Evolutionary conservation across 2,113 vertebrate genomes (phyloP).

Genomic region (Leptodactylus fuscus): DNA sequence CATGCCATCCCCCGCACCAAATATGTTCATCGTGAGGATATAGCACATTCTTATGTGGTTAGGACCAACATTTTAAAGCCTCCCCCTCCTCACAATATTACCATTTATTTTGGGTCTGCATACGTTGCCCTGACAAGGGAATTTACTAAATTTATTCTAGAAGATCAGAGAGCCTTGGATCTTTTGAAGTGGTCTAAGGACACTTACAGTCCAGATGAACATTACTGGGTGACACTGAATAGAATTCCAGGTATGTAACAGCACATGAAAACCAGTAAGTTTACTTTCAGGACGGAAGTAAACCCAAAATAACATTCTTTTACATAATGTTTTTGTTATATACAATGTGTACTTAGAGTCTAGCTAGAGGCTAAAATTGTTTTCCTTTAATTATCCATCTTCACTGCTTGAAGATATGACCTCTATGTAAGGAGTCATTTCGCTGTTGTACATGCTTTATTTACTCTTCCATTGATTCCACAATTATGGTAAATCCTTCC

Average conservation of each 20-base stretch:
- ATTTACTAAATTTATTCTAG: constrained; percentile 70
- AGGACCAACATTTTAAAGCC: constrained; percentile 61
- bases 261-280: neutral
- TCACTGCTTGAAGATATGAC: too few species aligned
- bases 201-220: constrained; percentile 74
- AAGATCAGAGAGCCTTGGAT: constrained; percentile 67
- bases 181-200: constrained; percentile 72
- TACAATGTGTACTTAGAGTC: neutral
- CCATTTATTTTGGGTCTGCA: constrained; percentile 74
- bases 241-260: constrained; percentile 69
- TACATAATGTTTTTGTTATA: neutral
- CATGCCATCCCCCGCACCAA: constrained; percentile 61
- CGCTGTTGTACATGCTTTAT: too few species aligned
- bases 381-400: neutral
- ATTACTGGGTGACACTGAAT: constrained; percentile 76
- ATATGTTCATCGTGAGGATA: constrained; percentile 62
- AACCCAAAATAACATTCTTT: constrained; percentile 21
- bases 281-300: neutral
- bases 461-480: too few species aligned
- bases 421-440: too few species aligned
- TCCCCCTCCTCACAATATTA: constrained; percentile 70
- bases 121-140: constrained; percentile 71
- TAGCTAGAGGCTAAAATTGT: neutral
- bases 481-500: too few species aligned
- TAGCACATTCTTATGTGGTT: constrained; percentile 51